Conservation (phyloP, 1,140 invertebrate species). For the Drosophila chauvacae region DNA sequence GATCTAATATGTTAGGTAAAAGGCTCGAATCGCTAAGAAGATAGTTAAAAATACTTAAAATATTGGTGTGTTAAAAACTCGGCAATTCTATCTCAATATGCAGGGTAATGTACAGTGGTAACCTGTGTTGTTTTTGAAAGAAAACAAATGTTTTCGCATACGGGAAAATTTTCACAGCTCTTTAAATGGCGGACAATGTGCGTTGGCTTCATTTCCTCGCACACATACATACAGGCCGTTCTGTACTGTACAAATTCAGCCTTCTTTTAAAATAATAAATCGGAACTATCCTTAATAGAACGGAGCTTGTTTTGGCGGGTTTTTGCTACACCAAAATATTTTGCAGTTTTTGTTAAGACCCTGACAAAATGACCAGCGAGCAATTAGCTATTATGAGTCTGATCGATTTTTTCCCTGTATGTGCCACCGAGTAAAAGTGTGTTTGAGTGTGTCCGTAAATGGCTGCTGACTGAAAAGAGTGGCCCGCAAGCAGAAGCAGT, state of each 20-base stretch:
- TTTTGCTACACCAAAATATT: not conserved
- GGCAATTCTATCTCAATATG: slow-evolving; percentile 48
- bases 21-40: slow-evolving; percentile 61
- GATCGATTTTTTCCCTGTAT: slow-evolving; percentile 60
- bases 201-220: slow-evolving; percentile 71
- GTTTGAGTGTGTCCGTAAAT: slow-evolving; percentile 30
- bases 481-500: slow-evolving; percentile 5
- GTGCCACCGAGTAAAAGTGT: slow-evolving; percentile 21
- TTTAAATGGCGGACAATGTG: slow-evolving; percentile 83
- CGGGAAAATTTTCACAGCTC: slow-evolving; percentile 61
- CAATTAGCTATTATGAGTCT: slow-evolving; percentile 13
- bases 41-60: slow-evolving; percentile 75
- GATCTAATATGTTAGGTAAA: slow-evolving; percentile 75
- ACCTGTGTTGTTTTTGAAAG: slow-evolving; percentile 19
- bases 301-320: slow-evolving; percentile 32
- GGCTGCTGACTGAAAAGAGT: slow-evolving; percentile 14
- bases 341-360: not conserved
- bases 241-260: slow-evolving; percentile 17
- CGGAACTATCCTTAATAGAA: slow-evolving; percentile 10
- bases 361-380: not conserved
- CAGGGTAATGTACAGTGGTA: slow-evolving; percentile 38
- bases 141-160: slow-evolving; percentile 11
- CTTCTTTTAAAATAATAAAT: slow-evolving; percentile 32
- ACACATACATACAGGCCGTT: slow-evolving; percentile 27
- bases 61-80: slow-evolving; percentile 52